These are phyloP conservation scores for Pygoscelis antarcticus DNA, from an alignment of 2,113 vertebrate genomes.

Conservation along the genomic window DNA sequence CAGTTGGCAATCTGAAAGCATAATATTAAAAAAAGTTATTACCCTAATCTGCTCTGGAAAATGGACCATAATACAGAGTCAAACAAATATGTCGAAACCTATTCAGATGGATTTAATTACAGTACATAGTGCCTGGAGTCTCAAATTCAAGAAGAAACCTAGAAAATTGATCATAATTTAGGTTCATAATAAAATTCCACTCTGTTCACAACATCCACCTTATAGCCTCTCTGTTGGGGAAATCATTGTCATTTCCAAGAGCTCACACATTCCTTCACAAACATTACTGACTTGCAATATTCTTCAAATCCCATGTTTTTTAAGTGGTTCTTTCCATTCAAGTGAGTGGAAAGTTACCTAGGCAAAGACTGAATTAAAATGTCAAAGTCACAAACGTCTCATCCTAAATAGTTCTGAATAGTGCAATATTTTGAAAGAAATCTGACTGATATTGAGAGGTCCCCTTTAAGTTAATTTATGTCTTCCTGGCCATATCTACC, in stretches of 20 bases:
- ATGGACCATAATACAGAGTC: neutral
- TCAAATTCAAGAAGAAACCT: conserved; percentile 17
- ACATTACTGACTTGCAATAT: neutral
- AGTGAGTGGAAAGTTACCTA: neutral
- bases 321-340: neutral
- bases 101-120: conserved; percentile 3
- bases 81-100: neutral
- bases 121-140: neutral
- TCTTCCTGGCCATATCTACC: neutral
- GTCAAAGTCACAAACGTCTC: neutral
- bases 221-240: neutral
- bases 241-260: neutral
- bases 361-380: neutral
- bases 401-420: neutral
- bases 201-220: neutral
- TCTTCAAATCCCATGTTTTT: neutral
- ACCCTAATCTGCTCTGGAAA: conserved; percentile 26
- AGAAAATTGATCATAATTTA: neutral
- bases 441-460: neutral
- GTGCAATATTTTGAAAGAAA: neutral
- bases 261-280: neutral
- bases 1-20: conserved; percentile 7
- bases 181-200: neutral
- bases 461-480: neutral
- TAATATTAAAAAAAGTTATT: conserved; percentile 42